Percentiles rank a stretch among this genome's conserved stretches.
Evolutionary conservation across 2,797 vertebrate genomes (phyloP).

Genomic region (Pristis pectinata): DNA sequence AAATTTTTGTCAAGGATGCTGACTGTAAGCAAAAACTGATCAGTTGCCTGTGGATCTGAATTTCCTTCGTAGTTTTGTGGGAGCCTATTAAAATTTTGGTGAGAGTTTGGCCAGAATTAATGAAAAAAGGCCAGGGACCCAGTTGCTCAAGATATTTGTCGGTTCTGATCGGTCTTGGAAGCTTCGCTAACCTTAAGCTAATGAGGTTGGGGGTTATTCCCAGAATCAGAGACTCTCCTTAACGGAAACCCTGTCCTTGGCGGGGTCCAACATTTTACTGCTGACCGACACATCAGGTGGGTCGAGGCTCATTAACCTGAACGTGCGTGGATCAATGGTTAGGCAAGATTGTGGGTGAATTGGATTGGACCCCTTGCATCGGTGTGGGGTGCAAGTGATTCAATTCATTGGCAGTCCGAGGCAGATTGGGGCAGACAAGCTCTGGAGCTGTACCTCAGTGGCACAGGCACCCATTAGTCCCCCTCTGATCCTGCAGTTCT

Average conservation of each 20-base stretch:
- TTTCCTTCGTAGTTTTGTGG: neutral
- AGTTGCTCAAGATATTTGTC: neutral
- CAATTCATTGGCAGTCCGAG: neutral
- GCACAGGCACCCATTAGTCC: neutral
- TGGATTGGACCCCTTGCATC: neutral
- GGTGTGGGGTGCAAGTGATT: neutral
- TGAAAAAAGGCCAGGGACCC: neutral
- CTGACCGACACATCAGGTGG: no score
- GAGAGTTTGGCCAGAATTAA: neutral
- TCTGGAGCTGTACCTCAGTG: neutral
- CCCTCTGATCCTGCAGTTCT: neutral
- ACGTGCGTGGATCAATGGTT: no score
- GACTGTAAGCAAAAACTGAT: no score
- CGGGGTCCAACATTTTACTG: neutral
- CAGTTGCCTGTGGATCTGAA: neutral
- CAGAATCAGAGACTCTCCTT: neutral
- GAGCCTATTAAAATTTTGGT: neutral
- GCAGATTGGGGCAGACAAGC: neutral
- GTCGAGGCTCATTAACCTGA: no score
- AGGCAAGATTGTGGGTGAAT: neutral
- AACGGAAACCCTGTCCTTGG: no score
- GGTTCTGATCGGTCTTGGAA: neutral
- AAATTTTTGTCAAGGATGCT: no score
- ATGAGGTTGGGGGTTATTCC: neutral
- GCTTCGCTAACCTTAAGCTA: neutral